These are phyloP conservation scores for Pheucticus melanocephalus DNA, from an alignment of 2,113 vertebrate genomes.

Conservation along the genomic window DNA sequence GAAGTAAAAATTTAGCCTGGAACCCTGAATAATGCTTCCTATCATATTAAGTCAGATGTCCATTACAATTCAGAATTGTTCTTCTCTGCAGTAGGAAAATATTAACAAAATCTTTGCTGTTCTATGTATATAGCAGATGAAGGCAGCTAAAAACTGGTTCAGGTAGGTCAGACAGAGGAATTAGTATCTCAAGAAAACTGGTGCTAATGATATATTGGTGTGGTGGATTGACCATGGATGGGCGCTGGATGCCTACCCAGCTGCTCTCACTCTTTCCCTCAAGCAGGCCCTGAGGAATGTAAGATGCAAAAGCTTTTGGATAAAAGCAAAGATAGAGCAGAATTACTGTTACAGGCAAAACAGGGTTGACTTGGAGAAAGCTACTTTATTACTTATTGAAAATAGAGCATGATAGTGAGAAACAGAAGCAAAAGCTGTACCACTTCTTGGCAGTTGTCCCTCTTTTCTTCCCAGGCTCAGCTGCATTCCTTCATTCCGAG, in stretches of 20 bases:
- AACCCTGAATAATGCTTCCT: not conserved
- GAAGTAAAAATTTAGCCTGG: not conserved
- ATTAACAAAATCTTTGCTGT: not conserved
- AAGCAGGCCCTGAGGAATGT: not conserved
- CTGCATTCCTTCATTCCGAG: not conserved
- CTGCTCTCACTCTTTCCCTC: not conserved
- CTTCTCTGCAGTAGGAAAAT: not conserved
- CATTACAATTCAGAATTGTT: not conserved
- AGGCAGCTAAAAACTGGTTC: not conserved
- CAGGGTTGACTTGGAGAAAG: not conserved
- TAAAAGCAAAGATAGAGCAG: not conserved
- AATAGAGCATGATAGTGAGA: not conserved
- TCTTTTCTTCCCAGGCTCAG: not conserved
- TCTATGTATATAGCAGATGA: not conserved
- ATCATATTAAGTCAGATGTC: not conserved
- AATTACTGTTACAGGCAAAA: not conserved
- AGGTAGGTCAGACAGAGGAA: not conserved
- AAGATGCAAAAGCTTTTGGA: not conserved
- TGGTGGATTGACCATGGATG: not conserved
- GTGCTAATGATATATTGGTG: not conserved
- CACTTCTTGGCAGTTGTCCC: not conserved
- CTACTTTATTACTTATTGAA: not conserved
- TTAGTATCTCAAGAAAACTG: not conserved
- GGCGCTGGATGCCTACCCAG: not conserved
- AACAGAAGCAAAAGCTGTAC: not conserved